Evolutionary conservation across 2,888 invertebrate species (phyloP).

Genomic region (Brachynemurus nebulosus): DNA sequence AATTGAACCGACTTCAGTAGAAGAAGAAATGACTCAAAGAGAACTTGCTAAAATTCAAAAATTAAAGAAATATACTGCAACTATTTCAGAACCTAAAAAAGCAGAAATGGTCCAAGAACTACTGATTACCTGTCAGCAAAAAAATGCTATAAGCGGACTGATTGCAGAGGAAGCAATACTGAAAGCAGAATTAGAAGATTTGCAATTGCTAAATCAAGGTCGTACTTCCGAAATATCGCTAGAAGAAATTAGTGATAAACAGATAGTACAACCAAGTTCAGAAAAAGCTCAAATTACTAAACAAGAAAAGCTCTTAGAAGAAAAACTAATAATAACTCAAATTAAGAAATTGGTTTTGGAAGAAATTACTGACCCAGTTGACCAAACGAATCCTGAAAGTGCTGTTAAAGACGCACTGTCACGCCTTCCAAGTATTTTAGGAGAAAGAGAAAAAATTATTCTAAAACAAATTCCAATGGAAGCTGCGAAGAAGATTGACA

Average conservation of each 20-base stretch:
- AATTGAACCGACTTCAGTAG: too few relatives aligned
- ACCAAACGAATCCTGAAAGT: constrained; percentile 10
- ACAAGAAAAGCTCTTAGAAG: neutral
- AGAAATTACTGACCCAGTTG: constrained; percentile 6
- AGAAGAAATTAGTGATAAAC: constrained; percentile 3
- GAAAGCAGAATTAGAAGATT: too few relatives aligned
- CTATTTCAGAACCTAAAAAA: too few relatives aligned
- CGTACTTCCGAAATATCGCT: constrained; percentile 2
- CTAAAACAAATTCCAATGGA: constrained; percentile 4
- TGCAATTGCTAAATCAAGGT: too few relatives aligned
- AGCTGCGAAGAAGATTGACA: neutral
- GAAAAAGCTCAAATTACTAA: constrained; percentile 12
- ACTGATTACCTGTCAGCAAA: too few relatives aligned
- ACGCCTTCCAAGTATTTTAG: constrained; percentile 2
- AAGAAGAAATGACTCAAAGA: too few relatives aligned
- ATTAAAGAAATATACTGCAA: too few relatives aligned
- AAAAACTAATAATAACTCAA: neutral
- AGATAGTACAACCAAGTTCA: constrained; percentile 8
- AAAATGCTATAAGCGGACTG: too few relatives aligned
- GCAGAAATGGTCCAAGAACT: too few relatives aligned
- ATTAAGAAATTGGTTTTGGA: neutral
- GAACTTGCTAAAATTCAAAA: too few relatives aligned
- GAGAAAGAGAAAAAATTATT: neutral
- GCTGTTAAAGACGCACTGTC: constrained; percentile 6
- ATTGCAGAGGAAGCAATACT: too few relatives aligned